Percentiles rank a stretch among this genome's conserved stretches.
Conservation (phyloP, 2,888 invertebrate genomes). For the Zelleria hepariella region DNA sequence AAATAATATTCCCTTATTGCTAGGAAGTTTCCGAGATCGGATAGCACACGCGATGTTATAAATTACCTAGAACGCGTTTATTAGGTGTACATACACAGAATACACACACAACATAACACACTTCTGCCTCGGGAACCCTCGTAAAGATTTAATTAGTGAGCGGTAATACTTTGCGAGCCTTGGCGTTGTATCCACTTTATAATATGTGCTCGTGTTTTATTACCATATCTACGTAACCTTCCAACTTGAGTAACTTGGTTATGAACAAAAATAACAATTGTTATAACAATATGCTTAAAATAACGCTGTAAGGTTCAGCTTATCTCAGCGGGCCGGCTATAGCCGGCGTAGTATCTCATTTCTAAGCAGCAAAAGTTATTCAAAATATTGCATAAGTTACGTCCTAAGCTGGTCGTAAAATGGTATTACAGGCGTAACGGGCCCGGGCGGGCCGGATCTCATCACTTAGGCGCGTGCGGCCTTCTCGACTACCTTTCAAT, state of each 20-base stretch:
- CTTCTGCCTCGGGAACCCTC: neutral
- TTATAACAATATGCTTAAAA: neutral
- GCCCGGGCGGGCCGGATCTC: conserved; percentile 59
- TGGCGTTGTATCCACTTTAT: neutral
- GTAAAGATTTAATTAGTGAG: conserved; percentile 6
- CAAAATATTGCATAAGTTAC: conserved; percentile 65
- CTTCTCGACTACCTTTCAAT: conserved; percentile 56
- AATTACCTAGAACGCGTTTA: conserved; percentile 22
- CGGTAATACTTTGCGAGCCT: neutral
- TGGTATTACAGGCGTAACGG: conserved; percentile 64
- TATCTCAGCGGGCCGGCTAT: conserved; percentile 36
- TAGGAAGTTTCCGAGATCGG: conserved; percentile 17
- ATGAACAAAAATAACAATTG: neutral
- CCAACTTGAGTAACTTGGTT: neutral
- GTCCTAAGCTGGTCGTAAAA: conserved; percentile 64
- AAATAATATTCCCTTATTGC: conserved; percentile 32
- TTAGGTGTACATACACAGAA: conserved; percentile 1
- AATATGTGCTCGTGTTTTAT: neutral
- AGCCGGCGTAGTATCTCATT: conserved; percentile 38
- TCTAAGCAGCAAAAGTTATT: conserved; percentile 59
- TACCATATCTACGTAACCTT: neutral
- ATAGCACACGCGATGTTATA: conserved; percentile 39
- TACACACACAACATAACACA: too few relatives aligned
- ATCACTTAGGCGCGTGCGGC: conserved; percentile 56
- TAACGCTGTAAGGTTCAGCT: conserved; percentile 16